Base-by-base conservation (phyloP, 1,140 invertebrate genomes). In the Patella vulgata region DNA sequence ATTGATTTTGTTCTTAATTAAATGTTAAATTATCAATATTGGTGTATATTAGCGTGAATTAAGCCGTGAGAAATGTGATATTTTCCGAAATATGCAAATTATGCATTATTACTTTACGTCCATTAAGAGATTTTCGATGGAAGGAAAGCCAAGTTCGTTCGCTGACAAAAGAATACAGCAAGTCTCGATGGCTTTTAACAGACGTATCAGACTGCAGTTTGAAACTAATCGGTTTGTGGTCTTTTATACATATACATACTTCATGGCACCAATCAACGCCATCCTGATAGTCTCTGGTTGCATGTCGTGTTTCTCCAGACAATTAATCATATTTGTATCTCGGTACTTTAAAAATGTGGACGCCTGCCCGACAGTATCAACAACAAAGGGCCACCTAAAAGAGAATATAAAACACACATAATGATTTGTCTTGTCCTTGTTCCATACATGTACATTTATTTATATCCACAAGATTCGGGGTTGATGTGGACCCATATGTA, bases 271-370 rank as follows among this genome's bases (percentile, higher is more conserved):
- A 28, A 83, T 58, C 8, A 82, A 40, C 31, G 79, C 73, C 25
- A 76, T 17, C 48, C 81, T 65, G 11, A 81, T 59, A 33, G 66
- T 75, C 19, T 82, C 64, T 30, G 67, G 60, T 55, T 81, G 75
- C 81, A 83, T 82, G 39, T 79, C 63, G 27, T 61, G 52, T 11
- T 73, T 71, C 47, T 68, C 69, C 2, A 83, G 57, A 11, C 79
- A 65, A 68, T 79, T 77, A 9, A 82, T 47, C 58, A 80, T 82
- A 56, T 83, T 83, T 44, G 81, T 83, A 61, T 83, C 81, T 53
- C 79, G 54, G 63, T 83, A 83, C 17, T 79, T 61, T 12, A 83
- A 68, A 65, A 81, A 83, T 17, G 74, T 81, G 1, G 74, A 59
- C 50, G 79, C 79, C 36, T 82, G 80, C 12, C 68, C 73, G 42